Evolutionary conservation across 2,113 vertebrate genomes (phyloP).

Genomic region (Ammodytes marinus): DNA sequence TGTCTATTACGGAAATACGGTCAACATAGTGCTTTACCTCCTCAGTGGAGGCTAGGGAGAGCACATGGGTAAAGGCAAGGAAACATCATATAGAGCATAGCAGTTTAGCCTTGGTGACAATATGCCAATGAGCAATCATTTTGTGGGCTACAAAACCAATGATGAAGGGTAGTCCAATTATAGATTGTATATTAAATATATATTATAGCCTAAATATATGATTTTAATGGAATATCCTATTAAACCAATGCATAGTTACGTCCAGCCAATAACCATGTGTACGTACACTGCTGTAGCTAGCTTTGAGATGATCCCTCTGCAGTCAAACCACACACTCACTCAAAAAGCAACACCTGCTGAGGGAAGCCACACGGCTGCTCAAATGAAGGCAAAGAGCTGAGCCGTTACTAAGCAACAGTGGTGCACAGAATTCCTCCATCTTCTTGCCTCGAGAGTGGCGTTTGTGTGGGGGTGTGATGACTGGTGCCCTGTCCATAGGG

Average conservation of each 20-base stretch:
- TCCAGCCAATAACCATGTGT: not conserved
- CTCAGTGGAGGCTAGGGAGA: not conserved
- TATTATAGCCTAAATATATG: not conserved
- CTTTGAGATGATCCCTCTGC: slow-evolving; percentile 19
- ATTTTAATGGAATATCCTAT: not conserved
- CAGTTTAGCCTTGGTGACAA: not conserved
- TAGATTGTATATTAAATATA: not conserved
- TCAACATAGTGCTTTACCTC: not conserved
- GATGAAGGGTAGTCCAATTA: not conserved
- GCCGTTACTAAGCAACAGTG: slow-evolving; percentile 79
- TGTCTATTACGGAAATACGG: not conserved
- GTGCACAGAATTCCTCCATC: slow-evolving; percentile 69
- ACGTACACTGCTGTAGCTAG: not conserved
- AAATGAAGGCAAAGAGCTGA: slow-evolving; percentile 52
- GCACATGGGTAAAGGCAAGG: not conserved
- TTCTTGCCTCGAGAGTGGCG: slow-evolving; percentile 50
- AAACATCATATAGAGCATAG: not conserved
- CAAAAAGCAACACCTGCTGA: slow-evolving; percentile 56
- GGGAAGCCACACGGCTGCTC: slow-evolving; percentile 42
- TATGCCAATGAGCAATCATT: not conserved
- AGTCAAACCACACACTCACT: slow-evolving; percentile 3
- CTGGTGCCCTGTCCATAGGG: not conserved
- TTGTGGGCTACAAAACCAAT: not conserved
- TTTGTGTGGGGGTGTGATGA: slow-evolving; percentile 35
- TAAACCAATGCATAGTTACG: not conserved